Evolutionary conservation across 37 sponge, comb jelly and placozoan species (phyloP), one percentile per base, ranked within the genome.

Genomic region (Amphimedon queenslandica): DNA sequence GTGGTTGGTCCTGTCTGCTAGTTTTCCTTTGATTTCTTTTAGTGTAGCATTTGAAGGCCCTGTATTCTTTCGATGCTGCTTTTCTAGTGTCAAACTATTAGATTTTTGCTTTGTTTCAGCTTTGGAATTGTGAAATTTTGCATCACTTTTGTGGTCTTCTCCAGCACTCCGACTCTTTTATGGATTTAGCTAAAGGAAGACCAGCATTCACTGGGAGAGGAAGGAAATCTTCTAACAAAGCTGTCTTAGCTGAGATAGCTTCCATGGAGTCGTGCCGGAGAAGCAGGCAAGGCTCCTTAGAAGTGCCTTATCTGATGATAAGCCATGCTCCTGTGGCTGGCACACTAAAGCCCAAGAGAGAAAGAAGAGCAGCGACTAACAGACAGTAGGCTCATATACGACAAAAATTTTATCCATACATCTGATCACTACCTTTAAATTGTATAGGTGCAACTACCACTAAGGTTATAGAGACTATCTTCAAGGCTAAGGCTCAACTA

Each of bases 131-230:
- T 21, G 55, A 21, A n/a, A n/a, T n/a, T 29, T 70, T 30, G 10
- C 71, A 70, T 42, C 71, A 70, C 31, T 70, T 70, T n/a, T 55
- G 55, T 13, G 71, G 71, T 10, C 3, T 70, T 5, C 29, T 3
- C 40, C 11, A 23, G 10, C 42, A 70, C 31, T 47, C 47, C 47
- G 55, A 70, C 23, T 18, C 13, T 11, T 23, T 70, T 31, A 70
- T 70, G 71, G 71, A 70, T 55, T 42, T 41, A 8, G 71, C 71
- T 25, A 55, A 70, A 28, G 71, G 71, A 21, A 47, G 25, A 4
- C 55, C 47, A 6, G 55, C 24, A 3, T 70, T 70, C 55, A 42
- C 42, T n/a, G 71, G 71, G 55, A 70, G 71, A 42, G 71, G 71
- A 3, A 18, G 42, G 31, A 70, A 70, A 30, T 55, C 71, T 4